Evolutionary conservation across 35 echinoderm and acorn worm genomes (phyloP).

Genomic region (Lytechinus variegatus): DNA sequence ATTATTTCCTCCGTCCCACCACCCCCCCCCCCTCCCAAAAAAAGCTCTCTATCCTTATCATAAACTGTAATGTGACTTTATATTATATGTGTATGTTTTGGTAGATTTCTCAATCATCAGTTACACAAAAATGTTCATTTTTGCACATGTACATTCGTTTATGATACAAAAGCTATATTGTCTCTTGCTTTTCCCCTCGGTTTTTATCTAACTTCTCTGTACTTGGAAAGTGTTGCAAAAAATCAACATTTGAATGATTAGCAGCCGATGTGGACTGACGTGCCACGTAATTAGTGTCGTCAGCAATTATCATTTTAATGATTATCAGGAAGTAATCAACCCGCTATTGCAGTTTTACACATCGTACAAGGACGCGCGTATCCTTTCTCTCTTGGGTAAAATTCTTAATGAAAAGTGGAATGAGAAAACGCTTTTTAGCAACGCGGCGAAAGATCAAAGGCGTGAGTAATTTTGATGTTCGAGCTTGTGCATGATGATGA

Average conservation of each 20-base stretch:
- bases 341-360: not conserved
- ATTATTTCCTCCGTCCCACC: too few relatives aligned
- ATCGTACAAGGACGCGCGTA: not conserved
- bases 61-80: too few relatives aligned
- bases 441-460: not conserved
- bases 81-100: too few relatives aligned
- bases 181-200: too few relatives aligned
- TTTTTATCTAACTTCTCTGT: too few relatives aligned
- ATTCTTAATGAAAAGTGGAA: not conserved
- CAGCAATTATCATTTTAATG: not conserved
- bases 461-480: not conserved
- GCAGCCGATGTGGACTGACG: not conserved
- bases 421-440: not conserved
- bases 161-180: too few relatives aligned
- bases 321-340: not conserved
- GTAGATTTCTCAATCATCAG: too few relatives aligned
- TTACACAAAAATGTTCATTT: not conserved
- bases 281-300: not conserved
- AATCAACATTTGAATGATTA: not conserved
- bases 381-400: not conserved
- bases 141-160: not conserved
- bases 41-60: too few relatives aligned
- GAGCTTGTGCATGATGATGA: not conserved
- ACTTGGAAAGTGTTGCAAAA: not conserved
- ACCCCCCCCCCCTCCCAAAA: too few relatives aligned